A percentile compares a stretch with the other conserved stretches of the same genome.
Conservation (phyloP, 2,113 vertebrate species). For the Pterocles burchelli region DNA sequence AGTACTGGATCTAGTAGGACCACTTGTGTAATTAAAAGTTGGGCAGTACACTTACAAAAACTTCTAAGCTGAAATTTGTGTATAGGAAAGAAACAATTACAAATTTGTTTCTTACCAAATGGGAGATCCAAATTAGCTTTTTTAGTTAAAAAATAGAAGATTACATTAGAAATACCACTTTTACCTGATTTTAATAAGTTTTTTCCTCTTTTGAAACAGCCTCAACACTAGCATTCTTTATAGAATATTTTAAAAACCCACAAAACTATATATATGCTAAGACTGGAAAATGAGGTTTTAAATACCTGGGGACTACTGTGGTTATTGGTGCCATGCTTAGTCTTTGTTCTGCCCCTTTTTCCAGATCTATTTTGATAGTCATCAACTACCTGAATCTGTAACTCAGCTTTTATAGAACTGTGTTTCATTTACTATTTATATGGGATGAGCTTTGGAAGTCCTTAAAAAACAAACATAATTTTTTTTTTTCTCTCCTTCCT, state of each 20-base stretch:
- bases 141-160: background rate
- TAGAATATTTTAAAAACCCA: background rate
- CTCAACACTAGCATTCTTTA: background rate
- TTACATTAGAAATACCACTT: background rate
- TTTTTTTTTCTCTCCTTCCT: background rate
- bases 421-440: background rate
- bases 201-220: background rate
- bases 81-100: background rate
- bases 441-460: background rate
- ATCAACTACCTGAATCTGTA: background rate
- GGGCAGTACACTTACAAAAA: background rate
- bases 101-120: background rate
- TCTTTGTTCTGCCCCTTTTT: background rate
- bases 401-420: background rate
- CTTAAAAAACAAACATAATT: background rate
- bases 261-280: background rate
- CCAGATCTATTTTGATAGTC: rapidly evolving
- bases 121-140: background rate
- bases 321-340: background rate
- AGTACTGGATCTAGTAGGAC: too few relatives aligned
- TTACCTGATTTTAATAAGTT: background rate
- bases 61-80: background rate
- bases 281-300: background rate
- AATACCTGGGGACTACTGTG: background rate
- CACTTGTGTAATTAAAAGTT: background rate